A percentile compares a stretch with the other conserved stretches of the same genome.
Conservation (phyloP, 2,888 invertebrate species). For the Abrostola tripartita region DNA sequence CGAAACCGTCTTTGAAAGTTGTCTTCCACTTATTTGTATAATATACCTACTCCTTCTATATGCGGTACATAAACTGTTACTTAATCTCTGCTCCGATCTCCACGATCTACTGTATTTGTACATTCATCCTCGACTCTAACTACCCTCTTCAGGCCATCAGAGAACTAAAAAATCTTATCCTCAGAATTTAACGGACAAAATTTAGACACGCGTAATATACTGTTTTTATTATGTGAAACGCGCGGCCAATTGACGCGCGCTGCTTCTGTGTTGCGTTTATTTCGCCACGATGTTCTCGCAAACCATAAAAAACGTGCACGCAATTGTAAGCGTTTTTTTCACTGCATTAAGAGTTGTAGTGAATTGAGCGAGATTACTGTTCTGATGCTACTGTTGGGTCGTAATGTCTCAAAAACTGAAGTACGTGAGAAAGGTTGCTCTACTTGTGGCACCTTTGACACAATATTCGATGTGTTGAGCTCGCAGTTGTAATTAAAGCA, state of each 20-base stretch:
- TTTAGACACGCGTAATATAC: constrained; percentile 61
- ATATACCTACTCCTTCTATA: constrained; percentile 28
- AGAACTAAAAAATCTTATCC: constrained; percentile 44
- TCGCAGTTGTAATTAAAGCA: constrained; percentile 75
- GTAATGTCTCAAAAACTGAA: constrained; percentile 47
- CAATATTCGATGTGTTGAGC: constrained; percentile 66
- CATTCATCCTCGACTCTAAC: constrained; percentile 44
- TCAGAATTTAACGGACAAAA: constrained; percentile 57
- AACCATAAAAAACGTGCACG: constrained; percentile 46
- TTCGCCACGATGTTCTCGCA: constrained; percentile 44
- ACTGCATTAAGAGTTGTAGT: constrained; percentile 23
- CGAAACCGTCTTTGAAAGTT: constrained; percentile 45
- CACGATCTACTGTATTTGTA: constrained; percentile 28
- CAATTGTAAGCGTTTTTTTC: constrained; percentile 34
- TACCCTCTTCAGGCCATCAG: constrained; percentile 46
- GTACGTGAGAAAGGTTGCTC: constrained; percentile 70
- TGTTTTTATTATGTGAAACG: constrained; percentile 67
- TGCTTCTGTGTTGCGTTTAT: constrained; percentile 55
- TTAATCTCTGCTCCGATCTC: constrained; percentile 49
- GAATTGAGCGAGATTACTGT: constrained; percentile 22
- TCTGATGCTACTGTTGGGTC: constrained; percentile 41
- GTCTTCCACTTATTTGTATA: constrained; percentile 33
- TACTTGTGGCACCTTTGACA: constrained; percentile 77
- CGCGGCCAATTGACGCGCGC: constrained; percentile 41
- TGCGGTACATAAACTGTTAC: constrained; percentile 31